phyloP scores from a whole-genome alignment of 1,140 invertebrate genomes.

The Zaprionus taronus region DNA sequence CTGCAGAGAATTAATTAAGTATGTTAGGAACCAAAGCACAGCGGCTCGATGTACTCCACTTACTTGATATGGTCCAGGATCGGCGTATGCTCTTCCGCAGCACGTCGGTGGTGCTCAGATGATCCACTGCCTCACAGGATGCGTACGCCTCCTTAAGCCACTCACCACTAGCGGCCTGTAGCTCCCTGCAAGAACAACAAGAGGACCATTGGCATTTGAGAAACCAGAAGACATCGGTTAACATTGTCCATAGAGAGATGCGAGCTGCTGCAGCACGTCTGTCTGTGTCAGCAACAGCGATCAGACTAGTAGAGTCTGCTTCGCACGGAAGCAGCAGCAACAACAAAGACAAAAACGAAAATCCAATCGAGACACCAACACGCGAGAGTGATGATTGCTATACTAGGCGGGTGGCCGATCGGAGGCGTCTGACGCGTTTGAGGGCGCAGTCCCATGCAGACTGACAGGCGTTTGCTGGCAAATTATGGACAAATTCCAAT shows the following conservation, averaged over 20 bases:
- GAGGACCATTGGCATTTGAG: conserved; percentile 69
- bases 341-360: not conserved
- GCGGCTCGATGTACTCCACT: conserved; percentile 47
- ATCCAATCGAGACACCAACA: conserved; percentile 41
- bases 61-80: conserved; percentile 90
- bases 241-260: conserved; percentile 38
- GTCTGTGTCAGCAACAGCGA: conserved; percentile 40
- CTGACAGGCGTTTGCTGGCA: conserved; percentile 26
- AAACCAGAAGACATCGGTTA: conserved; percentile 69
- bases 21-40: not conserved
- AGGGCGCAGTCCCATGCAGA: conserved; percentile 51
- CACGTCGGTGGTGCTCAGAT: conserved; percentile 87
- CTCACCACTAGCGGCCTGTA: conserved; percentile 89
- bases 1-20: conserved; percentile 30
- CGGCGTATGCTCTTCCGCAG: conserved; percentile 88
- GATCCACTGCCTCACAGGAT: conserved; percentile 84
- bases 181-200: conserved; percentile 87
- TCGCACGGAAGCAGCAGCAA: not conserved
- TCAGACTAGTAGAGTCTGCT: conserved; percentile 48
- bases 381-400: conserved; percentile 46
- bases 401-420: conserved; percentile 33
- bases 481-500: conserved; percentile 65
- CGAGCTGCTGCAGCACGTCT: conserved; percentile 46
- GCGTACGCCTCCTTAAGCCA: conserved; percentile 89
- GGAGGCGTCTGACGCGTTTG: conserved; percentile 31